Conservation (phyloP, 2,888 invertebrate species). For the Gymnocheta viridis region DNA sequence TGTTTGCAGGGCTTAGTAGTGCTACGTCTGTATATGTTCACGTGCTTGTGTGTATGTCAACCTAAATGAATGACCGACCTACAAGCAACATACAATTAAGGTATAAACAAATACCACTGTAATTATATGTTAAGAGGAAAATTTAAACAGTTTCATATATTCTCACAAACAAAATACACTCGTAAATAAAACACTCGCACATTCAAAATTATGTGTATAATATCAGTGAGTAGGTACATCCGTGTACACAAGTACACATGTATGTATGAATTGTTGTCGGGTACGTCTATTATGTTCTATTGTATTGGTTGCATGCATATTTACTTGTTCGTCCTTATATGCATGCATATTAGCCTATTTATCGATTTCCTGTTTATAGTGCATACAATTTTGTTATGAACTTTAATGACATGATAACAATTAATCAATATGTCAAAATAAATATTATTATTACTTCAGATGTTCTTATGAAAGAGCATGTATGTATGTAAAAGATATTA, state of each 20-base stretch:
- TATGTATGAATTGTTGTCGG: not conserved
- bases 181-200: too few relatives aligned
- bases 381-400: slow-evolving; percentile 42
- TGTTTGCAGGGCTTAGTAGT: not conserved
- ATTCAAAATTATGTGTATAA: too few relatives aligned
- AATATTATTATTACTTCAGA: slow-evolving; percentile 5
- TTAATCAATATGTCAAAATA: slow-evolving; percentile 67
- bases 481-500: not conserved
- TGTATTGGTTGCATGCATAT: not conserved
- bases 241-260: not conserved
- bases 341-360: slow-evolving; percentile 3
- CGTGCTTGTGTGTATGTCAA: not conserved
- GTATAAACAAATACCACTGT: slow-evolving; percentile 62
- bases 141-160: slow-evolving; percentile 5
- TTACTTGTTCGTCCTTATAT: not conserved
- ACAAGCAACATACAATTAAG: slow-evolving; percentile 45
- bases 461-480: not conserved
- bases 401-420: slow-evolving; percentile 61
- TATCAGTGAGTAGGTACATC: not conserved
- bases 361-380: slow-evolving; percentile 57
- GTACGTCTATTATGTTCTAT: not conserved
- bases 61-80: not conserved
- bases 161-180: slow-evolving; percentile 3
- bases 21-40: not conserved
- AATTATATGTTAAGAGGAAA: slow-evolving; percentile 56